Conservation (phyloP, 2,888 invertebrate genomes). For the Eudasyphora cyanicolor region DNA sequence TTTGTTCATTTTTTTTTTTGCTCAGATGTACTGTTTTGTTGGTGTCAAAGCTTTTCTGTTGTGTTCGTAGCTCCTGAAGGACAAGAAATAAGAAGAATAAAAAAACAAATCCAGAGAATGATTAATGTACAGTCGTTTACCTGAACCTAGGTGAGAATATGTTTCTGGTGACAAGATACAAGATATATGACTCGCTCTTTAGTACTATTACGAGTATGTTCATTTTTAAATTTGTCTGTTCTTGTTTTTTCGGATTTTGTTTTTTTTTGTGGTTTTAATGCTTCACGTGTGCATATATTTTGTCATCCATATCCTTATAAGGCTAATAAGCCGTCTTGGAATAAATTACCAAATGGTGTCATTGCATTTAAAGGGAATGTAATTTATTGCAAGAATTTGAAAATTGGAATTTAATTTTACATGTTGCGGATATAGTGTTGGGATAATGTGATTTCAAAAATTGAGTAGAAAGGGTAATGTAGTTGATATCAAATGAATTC, state of each 20-base stretch:
- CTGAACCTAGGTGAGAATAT: not conserved
- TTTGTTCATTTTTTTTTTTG: not conserved
- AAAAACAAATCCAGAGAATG: not conserved
- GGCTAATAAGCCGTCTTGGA: not conserved
- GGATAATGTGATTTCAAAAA: too few species aligned
- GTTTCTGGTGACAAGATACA: not conserved
- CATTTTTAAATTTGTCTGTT: not conserved
- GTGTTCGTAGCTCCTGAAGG: not conserved
- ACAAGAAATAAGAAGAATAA: not conserved
- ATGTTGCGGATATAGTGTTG: too few species aligned
- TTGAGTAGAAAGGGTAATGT: too few species aligned
- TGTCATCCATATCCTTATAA: not conserved
- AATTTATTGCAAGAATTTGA: not conserved
- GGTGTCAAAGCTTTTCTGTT: too few species aligned
- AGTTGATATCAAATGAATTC: too few species aligned
- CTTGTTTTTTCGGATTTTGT: too few species aligned
- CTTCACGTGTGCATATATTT: not conserved
- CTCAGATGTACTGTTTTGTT: not conserved
- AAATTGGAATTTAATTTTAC: too few species aligned
- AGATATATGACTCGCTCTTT: not conserved
- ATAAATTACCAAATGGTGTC: not conserved
- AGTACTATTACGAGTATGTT: not conserved
- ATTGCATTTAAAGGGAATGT: not conserved
- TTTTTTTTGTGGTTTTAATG: not conserved
- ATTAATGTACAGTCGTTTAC: not conserved